Evolutionary conservation across 2,113 vertebrate genomes (phyloP).

Genomic region (Pseudorhombus dupliciocellatus): DNA sequence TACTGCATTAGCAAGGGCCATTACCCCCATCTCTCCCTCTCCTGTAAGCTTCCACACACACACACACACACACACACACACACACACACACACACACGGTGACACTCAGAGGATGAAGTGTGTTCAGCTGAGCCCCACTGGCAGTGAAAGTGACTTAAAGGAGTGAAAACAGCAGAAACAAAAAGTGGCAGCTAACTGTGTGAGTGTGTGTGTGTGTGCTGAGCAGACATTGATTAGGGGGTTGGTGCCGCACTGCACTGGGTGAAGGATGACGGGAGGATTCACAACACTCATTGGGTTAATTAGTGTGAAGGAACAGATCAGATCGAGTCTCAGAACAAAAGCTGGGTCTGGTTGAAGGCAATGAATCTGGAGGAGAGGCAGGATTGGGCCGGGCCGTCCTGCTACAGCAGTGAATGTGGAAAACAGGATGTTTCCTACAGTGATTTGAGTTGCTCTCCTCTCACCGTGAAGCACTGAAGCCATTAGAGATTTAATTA

Average conservation of each 20-base stretch:
- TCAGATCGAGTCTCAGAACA: background rate
- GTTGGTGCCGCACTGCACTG: constrained; percentile 1
- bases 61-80: no score
- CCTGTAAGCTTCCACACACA: constrained; percentile 16
- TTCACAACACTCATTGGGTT: background rate
- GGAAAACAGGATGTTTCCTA: no score
- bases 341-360: background rate
- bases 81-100: no score
- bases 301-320: background rate
- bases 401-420: no score
- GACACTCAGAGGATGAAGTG: constrained; percentile 29
- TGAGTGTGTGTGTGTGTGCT: background rate
- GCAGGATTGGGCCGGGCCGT: no score
- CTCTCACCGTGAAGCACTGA: no score
- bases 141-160: constrained; percentile 23
- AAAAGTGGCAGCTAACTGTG: no score
- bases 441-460: no score
- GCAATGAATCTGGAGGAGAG: no score
- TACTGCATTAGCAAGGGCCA: constrained; percentile 59
- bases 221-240: background rate
- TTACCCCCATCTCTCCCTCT: constrained; percentile 40
- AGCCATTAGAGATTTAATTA: background rate
- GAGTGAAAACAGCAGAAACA: constrained; percentile 15
- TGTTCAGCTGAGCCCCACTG: constrained; percentile 32
- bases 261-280: background rate